Evolutionary conservation across 2,888 invertebrate species (phyloP).

Genomic region (Cryptus viduatorius): DNA sequence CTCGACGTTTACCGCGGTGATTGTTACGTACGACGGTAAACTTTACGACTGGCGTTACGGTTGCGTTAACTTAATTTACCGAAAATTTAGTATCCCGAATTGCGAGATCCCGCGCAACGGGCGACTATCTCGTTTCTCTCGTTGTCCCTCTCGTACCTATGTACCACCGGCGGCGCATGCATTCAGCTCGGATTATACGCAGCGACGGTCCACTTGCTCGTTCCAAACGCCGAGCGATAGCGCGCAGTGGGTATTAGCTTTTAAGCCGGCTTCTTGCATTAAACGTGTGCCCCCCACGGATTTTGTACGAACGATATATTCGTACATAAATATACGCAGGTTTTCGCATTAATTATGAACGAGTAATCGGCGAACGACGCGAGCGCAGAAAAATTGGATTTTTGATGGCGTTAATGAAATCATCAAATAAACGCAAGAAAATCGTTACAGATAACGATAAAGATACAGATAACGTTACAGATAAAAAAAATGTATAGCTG

Average conservation of each 20-base stretch:
- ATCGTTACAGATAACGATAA: too few relatives aligned
- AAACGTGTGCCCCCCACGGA: conserved; percentile 67
- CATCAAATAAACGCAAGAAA: not conserved
- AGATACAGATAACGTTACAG: too few relatives aligned
- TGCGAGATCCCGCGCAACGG: conserved; percentile 32
- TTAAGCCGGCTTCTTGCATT: conserved; percentile 73
- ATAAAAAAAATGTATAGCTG: too few relatives aligned
- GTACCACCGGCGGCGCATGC: not conserved
- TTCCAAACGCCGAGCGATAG: conserved; percentile 14
- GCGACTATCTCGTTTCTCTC: conserved; percentile 12
- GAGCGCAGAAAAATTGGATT: not conserved
- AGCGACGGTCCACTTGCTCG: conserved; percentile 54
- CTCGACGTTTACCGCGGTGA: conserved; percentile 36
- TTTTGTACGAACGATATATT: conserved; percentile 65
- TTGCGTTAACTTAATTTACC: conserved; percentile 64
- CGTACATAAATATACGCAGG: conserved; percentile 72
- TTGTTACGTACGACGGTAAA: conserved; percentile 39
- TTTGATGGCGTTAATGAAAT: not conserved
- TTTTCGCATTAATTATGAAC: conserved; percentile 73
- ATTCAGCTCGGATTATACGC: conserved; percentile 45
- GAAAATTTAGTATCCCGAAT: conserved; percentile 61
- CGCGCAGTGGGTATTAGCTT: conserved; percentile 71
- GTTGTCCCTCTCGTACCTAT: not conserved
- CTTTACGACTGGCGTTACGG: conserved; percentile 48
- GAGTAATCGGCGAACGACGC: conserved; percentile 59